A percentile compares a stretch with the other conserved stretches of the same genome.
These are phyloP conservation scores for Silvanus unidentatus DNA, from an alignment of 2,888 invertebrate genomes.

Conservation along the genomic window DNA sequence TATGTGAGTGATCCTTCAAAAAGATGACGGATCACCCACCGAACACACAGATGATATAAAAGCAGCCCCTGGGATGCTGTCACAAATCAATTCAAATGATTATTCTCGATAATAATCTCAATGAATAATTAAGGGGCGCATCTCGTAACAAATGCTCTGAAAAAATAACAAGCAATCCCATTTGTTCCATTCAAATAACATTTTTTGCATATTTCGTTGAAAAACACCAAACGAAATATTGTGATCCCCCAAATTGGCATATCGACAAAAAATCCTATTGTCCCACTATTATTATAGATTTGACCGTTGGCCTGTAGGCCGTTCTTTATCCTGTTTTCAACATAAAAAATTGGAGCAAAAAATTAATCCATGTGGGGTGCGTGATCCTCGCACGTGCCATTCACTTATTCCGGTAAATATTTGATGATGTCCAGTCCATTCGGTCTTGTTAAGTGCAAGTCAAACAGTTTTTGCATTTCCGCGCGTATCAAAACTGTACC, in stretches of 20 bases:
- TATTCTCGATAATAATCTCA: too few species aligned
- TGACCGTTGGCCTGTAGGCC: background rate
- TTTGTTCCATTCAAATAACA: background rate
- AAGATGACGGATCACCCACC: slow-evolving; percentile 15
- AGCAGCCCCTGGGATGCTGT: background rate
- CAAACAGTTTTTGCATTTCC: too few species aligned
- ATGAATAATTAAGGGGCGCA: background rate
- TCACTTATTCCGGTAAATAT: background rate
- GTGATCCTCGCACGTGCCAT: background rate
- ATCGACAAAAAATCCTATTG: background rate
- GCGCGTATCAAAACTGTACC: too few species aligned
- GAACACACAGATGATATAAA: background rate
- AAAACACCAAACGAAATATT: slow-evolving; percentile 1
- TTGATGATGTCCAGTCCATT: background rate
- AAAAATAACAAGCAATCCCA: background rate
- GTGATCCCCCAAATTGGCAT: slow-evolving; percentile 1
- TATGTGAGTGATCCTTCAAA: slow-evolving; percentile 2
- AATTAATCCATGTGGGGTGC: background rate
- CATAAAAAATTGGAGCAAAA: background rate
- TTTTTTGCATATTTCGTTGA: background rate
- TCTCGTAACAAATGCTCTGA: background rate
- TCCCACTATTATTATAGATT: background rate
- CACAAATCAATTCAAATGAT: too few species aligned
- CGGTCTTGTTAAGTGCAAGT: background rate
- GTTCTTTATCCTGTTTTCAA: background rate